These are phyloP conservation scores for Mamestra brassicae DNA, from an alignment of 2,888 invertebrate genomes.

Conservation along the genomic window DNA sequence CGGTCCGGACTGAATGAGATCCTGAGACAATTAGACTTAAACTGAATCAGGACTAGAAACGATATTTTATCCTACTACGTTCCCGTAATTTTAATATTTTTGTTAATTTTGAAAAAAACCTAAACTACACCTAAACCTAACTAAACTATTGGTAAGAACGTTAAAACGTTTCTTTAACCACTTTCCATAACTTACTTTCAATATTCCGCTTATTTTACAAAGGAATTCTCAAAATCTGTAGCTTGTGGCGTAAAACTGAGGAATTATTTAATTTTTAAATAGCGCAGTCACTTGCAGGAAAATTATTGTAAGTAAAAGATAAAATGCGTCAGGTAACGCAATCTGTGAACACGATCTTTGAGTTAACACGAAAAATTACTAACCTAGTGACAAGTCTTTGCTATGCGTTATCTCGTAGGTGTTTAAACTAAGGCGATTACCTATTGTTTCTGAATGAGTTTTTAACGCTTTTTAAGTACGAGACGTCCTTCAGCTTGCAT, in stretches of 20 bases:
- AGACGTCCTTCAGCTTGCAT: no score
- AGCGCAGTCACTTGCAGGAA: not conserved
- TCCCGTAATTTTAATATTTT: no score
- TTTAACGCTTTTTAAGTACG: no score
- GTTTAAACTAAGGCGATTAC: not conserved
- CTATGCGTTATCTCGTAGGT: constrained; percentile 8
- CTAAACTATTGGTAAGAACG: no score
- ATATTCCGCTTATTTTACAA: not conserved
- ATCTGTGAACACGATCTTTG: not conserved
- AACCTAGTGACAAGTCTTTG: not conserved
- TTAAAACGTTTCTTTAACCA: not conserved
- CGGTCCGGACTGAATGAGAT: no score
- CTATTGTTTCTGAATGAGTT: no score
- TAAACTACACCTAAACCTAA: no score
- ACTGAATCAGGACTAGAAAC: no score
- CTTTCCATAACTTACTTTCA: not conserved
- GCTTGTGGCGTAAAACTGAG: not conserved
- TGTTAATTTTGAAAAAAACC: no score
- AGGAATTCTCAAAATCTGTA: not conserved
- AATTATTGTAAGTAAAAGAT: not conserved
- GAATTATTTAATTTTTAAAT: not conserved
- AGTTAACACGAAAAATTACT: constrained; percentile 1
- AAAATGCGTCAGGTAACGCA: not conserved
- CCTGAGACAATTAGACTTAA: no score
- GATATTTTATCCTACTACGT: no score